Conservation (phyloP, 1,140 invertebrate species). For the Penaeus chinensis region DNA sequence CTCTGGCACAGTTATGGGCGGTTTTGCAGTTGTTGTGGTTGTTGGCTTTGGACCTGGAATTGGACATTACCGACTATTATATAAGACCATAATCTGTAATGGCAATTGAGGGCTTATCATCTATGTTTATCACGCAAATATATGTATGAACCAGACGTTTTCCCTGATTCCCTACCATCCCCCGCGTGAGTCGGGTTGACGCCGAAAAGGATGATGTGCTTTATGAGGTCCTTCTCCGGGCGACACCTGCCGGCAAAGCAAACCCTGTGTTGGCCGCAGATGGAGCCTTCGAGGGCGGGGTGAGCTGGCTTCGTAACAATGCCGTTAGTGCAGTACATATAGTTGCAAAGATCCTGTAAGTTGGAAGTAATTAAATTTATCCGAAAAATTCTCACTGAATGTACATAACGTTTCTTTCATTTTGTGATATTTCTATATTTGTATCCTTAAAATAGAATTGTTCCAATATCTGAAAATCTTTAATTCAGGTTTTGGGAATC, state of each 20-base stretch:
- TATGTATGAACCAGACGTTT: background rate
- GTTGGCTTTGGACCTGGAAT: background rate
- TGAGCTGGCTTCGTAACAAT: constrained; percentile 73
- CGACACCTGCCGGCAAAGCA: constrained; percentile 47
- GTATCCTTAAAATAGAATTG: too few species aligned
- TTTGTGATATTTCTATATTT: too few species aligned
- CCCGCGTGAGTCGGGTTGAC: background rate
- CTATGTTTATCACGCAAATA: too few species aligned
- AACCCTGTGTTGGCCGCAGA: constrained; percentile 68
- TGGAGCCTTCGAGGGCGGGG: constrained; percentile 74
- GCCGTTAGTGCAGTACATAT: constrained; percentile 74
- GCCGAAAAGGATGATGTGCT: constrained; percentile 1
- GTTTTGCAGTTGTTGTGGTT: background rate
- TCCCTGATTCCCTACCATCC: background rate
- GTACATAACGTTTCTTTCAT: too few species aligned
- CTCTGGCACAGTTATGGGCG: background rate
- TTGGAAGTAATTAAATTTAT: constrained; percentile 63
- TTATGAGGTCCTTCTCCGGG: constrained; percentile 29
- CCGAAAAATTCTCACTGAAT: constrained; percentile 68
- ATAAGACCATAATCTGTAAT: too few species aligned
- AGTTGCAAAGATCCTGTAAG: constrained; percentile 69
- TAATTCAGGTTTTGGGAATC: too few species aligned
- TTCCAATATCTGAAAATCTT: too few species aligned
- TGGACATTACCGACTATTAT: too few species aligned
- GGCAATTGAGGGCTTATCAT: too few species aligned